Evolutionary conservation across 2,888 invertebrate species (phyloP), one percentile per base, ranked within the genome.

Genomic region (Brassicogethes aeneus): DNA sequence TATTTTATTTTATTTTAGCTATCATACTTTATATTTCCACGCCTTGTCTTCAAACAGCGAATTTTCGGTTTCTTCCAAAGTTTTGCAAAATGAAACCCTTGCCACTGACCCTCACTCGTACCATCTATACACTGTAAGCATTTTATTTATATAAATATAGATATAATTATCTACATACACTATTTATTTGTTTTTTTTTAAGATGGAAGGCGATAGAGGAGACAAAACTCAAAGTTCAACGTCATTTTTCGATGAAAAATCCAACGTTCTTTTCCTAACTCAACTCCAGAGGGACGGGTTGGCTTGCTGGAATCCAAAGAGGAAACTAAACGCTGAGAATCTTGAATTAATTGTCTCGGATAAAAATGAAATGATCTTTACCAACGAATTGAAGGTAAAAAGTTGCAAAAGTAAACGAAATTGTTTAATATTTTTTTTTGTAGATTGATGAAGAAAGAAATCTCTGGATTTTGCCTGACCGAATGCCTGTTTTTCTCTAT

Each of bases 1-100:
- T n/a, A n/a, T 8, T 13, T n/a, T 5, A 31, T 29, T 45, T 31
- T 44, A 41, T 70, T 69, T 44, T 61, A 78, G 77, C 40, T 76
- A 71, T 48, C 79, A 82, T 47, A 82, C 80, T 15, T 71, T 86
- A 52, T 89, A 85, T 65, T 89, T 89, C 80, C 89, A 89, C 63
- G 76, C 89, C 1, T 72, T 89, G 65, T 81, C 86, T 17, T 83
- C 85, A 53, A 83, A 82, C 36, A 80, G 82, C 50, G 87, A 89
- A 65, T 89, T 86, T 63, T 77, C 80, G 40, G 88, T 89, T 3
- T 79, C 82, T 7, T 85, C 84, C 10, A 74, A 75, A 50, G 72
- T 87, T 34, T 68, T 88, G 30, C 78, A 80, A 60, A 86, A 89
- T 61, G 78, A 83, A 65, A 79, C 79, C 15, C 68, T 77, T 51